Evolutionary conservation across 2,888 invertebrate genomes (phyloP).

Genomic region (Spilarctia lutea): DNA sequence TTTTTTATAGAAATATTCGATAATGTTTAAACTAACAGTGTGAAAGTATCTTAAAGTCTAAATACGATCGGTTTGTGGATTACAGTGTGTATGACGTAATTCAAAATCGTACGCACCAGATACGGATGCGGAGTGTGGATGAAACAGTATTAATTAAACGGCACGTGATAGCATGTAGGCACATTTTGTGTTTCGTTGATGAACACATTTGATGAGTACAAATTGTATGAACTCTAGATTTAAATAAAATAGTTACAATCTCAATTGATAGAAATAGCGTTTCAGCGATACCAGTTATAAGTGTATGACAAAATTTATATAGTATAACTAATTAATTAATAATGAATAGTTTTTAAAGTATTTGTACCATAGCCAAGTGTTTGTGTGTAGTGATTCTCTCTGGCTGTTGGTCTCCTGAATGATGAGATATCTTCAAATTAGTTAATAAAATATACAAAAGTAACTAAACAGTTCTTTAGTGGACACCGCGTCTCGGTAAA

Average conservation of each 20-base stretch:
- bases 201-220: background rate
- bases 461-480: no score
- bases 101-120: background rate
- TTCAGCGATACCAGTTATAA: no score
- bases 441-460: no score
- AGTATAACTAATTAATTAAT: no score
- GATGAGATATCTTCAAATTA: no score
- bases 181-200: background rate
- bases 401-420: no score
- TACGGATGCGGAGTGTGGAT: background rate
- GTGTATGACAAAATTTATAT: no score
- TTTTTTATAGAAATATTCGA: background rate
- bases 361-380: no score
- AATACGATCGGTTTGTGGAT: conserved; percentile 12
- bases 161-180: background rate
- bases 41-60: background rate
- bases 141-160: conserved; percentile 13
- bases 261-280: no score
- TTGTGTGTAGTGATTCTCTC: no score
- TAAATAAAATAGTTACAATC: background rate
- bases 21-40: background rate
- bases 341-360: no score
- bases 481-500: no score
- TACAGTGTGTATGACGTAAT: conserved; percentile 13
- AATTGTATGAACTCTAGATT: background rate